A percentile compares a stretch with the other conserved stretches of the same genome.
Conservation (phyloP, 2,797 vertebrate genomes). For the Harpagifer antarcticus region DNA sequence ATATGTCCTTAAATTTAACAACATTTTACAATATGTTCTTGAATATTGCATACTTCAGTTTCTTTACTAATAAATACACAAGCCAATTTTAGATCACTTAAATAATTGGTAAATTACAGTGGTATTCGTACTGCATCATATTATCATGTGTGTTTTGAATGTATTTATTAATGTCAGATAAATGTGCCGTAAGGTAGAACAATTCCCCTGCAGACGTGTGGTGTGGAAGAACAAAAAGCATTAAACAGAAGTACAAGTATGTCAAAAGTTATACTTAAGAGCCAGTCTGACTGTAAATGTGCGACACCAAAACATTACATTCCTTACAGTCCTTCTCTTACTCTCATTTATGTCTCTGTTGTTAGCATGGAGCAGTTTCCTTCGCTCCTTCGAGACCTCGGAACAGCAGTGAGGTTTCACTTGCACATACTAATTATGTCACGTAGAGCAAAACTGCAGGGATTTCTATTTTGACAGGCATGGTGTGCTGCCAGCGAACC, state of each 20-base stretch:
- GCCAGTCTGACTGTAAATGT: not conserved
- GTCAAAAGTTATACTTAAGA: too few species aligned
- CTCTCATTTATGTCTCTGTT: slow-evolving; percentile 40
- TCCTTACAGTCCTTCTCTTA: slow-evolving; percentile 21
- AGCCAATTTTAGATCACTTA: not conserved
- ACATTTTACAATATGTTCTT: too few species aligned
- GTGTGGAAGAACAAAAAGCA: not conserved
- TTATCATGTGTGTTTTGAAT: not conserved
- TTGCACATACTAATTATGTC: slow-evolving; percentile 54
- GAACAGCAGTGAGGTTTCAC: slow-evolving; percentile 44
- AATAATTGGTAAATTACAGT: not conserved
- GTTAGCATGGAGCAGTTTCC: slow-evolving; percentile 10
- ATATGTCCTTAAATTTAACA: too few species aligned
- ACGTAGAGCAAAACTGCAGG: slow-evolving; percentile 34
- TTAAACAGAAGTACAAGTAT: not conserved
- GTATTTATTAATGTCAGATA: not conserved
- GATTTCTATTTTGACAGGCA: slow-evolving; percentile 47
- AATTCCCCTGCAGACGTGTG: too few species aligned
- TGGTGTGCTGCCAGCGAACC: slow-evolving; percentile 13
- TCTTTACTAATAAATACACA: not conserved
- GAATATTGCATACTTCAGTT: not conserved
- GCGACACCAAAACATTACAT: too few species aligned
- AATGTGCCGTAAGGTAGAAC: not conserved
- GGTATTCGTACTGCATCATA: not conserved
- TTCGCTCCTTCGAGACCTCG: slow-evolving; percentile 28